Base-by-base conservation (phyloP, 2,113 vertebrate genomes). In the Meles meles region DNA sequence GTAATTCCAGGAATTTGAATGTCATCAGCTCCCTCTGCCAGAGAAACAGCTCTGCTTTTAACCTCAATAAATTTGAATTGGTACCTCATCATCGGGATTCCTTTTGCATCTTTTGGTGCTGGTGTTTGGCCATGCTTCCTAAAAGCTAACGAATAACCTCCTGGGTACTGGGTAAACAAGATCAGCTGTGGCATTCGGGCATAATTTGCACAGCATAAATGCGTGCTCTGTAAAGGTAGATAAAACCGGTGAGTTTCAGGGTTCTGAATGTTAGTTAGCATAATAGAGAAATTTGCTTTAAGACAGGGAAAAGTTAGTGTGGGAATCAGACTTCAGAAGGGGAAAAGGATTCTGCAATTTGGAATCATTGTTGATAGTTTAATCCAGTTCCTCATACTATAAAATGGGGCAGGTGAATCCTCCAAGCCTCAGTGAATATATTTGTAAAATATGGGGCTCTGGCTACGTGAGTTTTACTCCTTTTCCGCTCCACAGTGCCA, bases 1-100 rank as follows among this genome's bases (percentile, higher is more conserved):
- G 88, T 95, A 91, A 79, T 95, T 96, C 94, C 96, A 92, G 95
- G 96, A 95, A 96, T 95, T 81, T 81, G 87, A 97, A 95, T 94
- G 96, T 88, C 80, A 21, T 6, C n/a, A 84, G 55, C 96, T 98
- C 63, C 87, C 67, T 89, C 44, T 72, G 31, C 86, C 77, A 94
- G 97, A 82, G 90, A 83, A 89, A 72, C 96, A 89, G n/a, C 80
- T 89, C 72, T 37, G 14, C 57, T 87, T 27, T 52, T 79, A 29
- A 42, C 57, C 87, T 81, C 25, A 87, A 52, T 87, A 65, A 4
- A 42, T 55, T 55, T 61, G 88, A 74, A 29, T 42, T 11, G 37
- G 81, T 55, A 10, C 93, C 72, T 80, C 37, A 6, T 31, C 42
- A 0, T 47, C 31, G 12, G 79, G 88, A 74, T 55, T 23, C 69